Percentiles rank a stretch among this genome's conserved stretches.
Evolutionary conservation across 2,113 vertebrate genomes (phyloP).

Genomic region (Anarhynchus alexandrinus): DNA sequence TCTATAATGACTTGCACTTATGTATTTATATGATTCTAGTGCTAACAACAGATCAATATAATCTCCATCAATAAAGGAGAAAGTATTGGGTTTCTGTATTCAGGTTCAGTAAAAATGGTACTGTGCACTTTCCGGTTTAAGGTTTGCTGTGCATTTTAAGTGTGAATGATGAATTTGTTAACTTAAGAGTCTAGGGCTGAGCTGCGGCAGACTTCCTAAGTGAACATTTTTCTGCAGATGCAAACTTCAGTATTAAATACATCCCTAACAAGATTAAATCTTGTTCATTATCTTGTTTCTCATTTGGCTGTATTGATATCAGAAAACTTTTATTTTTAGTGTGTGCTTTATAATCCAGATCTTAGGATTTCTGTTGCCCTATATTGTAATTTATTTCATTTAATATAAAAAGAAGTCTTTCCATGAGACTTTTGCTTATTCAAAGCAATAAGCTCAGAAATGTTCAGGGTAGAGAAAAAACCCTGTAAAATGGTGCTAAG

Average conservation of each 20-base stretch:
- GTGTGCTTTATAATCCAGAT: not conserved
- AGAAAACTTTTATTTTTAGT: not conserved
- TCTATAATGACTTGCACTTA: not conserved
- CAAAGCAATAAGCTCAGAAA: not conserved
- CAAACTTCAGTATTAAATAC: not conserved
- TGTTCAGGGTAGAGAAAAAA: not conserved
- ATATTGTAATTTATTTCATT: not conserved
- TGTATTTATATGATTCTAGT: not conserved
- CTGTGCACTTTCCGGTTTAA: not conserved
- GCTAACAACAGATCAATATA: not conserved
- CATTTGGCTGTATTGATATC: not conserved
- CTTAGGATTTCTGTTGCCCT: not conserved
- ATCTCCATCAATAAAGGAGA: not conserved
- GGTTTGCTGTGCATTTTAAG: not conserved
- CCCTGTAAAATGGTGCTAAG: not conserved
- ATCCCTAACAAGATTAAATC: not conserved
- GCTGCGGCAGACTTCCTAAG: not conserved
- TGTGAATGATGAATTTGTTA: conserved; percentile 4
- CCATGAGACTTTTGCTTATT: not conserved
- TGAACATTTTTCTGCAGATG: not conserved
- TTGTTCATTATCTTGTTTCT: not conserved
- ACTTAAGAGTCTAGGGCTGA: not conserved
- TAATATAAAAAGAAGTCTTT: not conserved
- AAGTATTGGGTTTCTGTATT: not conserved
- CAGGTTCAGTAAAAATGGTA: not conserved